Conservation (phyloP, 2,113 vertebrate species). For the Nothocercus nigrocapillus region DNA sequence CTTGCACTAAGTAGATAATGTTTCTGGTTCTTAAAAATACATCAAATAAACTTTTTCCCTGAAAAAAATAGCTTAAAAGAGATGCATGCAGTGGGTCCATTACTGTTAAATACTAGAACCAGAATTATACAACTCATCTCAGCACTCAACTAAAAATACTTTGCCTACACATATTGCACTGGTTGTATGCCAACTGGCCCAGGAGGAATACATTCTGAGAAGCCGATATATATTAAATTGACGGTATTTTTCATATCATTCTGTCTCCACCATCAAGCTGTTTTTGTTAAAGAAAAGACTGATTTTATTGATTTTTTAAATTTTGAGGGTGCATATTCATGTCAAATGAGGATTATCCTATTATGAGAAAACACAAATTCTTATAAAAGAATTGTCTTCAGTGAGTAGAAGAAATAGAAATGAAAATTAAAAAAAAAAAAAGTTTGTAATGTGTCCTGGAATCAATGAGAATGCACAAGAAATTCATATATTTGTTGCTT, state of each 20-base stretch:
- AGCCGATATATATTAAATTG: not conserved
- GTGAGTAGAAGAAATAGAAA: not conserved
- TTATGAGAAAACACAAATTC: not conserved
- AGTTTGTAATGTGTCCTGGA: rapidly evolving
- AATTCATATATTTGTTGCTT: not conserved
- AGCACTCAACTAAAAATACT: not conserved
- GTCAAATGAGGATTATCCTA: not conserved
- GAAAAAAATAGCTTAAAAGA: not conserved
- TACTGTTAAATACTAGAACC: not conserved
- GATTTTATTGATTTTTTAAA: not conserved
- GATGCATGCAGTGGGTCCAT: rapidly evolving
- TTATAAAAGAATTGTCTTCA: not conserved
- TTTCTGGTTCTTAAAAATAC: not conserved
- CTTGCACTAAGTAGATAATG: not conserved
- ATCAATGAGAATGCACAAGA: not conserved
- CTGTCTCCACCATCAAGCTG: not conserved
- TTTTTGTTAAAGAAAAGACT: not conserved
- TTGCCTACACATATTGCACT: not conserved
- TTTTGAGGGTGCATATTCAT: rapidly evolving
- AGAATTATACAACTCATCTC: not conserved
- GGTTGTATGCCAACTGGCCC: not conserved
- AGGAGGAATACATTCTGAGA: not conserved
- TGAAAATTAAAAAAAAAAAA: not conserved
- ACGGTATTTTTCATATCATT: not conserved
- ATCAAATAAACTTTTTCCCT: not conserved